Conservation (phyloP, 2,888 invertebrate genomes). For the Deladenus siricidicola region DNA sequence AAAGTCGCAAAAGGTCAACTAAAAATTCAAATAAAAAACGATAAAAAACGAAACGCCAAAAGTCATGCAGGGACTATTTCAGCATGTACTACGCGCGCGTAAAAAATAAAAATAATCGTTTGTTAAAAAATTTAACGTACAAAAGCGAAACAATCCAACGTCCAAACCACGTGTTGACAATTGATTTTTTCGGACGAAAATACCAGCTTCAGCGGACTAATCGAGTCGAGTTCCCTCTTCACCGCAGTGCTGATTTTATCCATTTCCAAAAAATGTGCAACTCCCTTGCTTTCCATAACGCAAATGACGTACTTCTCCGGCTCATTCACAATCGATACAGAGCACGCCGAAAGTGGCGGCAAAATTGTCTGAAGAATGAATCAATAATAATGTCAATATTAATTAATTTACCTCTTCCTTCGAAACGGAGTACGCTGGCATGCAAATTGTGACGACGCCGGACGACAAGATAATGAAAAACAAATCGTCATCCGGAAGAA, state of each 20-base stretch:
- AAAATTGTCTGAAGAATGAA: conserved; percentile 4
- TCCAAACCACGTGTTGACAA: neutral
- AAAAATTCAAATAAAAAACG: too few species aligned
- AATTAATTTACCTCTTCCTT: conserved; percentile 3
- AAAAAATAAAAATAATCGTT: neutral
- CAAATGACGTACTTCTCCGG: neutral
- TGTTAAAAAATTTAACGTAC: neutral
- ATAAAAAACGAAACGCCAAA: too few species aligned
- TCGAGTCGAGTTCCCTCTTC: neutral
- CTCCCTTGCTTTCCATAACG: neutral
- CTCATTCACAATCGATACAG: neutral
- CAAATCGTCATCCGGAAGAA: conserved; percentile 14
- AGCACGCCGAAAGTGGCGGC: conserved; percentile 1
- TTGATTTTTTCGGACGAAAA: neutral
- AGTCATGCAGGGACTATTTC: too few species aligned
- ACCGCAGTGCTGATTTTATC: neutral
- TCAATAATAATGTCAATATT: neutral
- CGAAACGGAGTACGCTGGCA: neutral
- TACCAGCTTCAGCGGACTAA: neutral
- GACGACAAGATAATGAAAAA: conserved; percentile 8
- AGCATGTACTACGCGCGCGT: too few species aligned
- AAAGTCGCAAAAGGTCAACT: too few species aligned
- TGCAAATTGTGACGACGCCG: conserved; percentile 1
- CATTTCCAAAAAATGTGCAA: conserved; percentile 3
- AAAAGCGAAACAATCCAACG: conserved; percentile 2